Evolutionary conservation across 2,113 vertebrate genomes (phyloP).

Genomic region (Hyperopisus bebe): DNA sequence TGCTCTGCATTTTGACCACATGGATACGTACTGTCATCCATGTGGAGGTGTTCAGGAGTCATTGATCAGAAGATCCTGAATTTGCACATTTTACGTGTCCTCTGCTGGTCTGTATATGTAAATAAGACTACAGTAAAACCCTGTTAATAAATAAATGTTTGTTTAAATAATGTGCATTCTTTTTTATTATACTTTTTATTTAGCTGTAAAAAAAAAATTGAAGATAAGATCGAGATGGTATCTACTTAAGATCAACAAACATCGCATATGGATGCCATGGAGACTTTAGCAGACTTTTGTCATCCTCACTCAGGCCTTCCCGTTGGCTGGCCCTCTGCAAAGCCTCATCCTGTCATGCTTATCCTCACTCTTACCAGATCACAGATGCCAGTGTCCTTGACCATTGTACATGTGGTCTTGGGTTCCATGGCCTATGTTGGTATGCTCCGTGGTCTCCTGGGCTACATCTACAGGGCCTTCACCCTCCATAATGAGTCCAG

Average conservation of each 20-base stretch:
- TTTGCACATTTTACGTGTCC: slow-evolving; percentile 34
- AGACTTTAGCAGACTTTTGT: neutral
- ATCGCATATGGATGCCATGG: neutral
- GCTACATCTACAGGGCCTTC: neutral
- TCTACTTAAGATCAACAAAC: neutral
- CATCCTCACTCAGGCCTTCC: neutral
- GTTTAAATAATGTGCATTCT: neutral
- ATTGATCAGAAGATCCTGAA: slow-evolving; percentile 26
- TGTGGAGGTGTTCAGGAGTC: slow-evolving; percentile 44
- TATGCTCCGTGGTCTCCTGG: neutral
- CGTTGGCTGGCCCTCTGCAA: neutral
- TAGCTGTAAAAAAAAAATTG: neutral
- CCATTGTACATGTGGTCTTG: neutral
- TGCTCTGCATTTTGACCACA: slow-evolving; percentile 57
- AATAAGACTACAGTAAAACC: slow-evolving; percentile 34
- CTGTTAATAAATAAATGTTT: neutral
- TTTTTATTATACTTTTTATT: neutral
- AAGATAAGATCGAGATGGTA: neutral
- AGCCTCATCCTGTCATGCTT: neutral
- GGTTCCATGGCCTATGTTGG: neutral
- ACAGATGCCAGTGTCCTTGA: neutral
- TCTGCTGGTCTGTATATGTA: slow-evolving; percentile 31
- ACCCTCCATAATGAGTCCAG: neutral
- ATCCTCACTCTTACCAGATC: neutral
- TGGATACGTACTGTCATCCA: slow-evolving; percentile 58